These are phyloP conservation scores for Plebejus argus DNA, from an alignment of 2,888 invertebrate genomes.

Conservation along the genomic window DNA sequence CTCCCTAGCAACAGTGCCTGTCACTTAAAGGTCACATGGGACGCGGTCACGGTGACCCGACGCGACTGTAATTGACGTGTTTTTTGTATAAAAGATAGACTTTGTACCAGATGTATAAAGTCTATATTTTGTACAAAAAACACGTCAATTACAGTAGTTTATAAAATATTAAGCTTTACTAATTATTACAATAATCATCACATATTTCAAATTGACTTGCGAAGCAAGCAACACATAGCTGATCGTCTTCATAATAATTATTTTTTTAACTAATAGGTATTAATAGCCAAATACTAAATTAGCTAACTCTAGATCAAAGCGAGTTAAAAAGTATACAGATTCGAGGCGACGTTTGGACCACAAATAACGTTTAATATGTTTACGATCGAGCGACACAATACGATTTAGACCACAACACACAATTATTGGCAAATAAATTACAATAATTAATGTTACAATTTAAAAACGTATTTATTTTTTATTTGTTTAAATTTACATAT, in stretches of 20 bases:
- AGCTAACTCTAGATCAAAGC: not conserved
- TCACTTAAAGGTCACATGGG: not conserved
- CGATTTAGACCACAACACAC: not conserved
- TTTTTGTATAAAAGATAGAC: not conserved
- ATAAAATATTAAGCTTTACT: no score
- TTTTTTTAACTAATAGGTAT: no score
- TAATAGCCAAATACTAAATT: no score
- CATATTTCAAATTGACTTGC: no score
- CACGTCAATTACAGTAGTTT: no score
- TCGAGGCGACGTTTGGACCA: not conserved
- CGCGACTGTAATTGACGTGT: not conserved
- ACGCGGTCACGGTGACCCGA: not conserved
- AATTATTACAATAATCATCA: no score
- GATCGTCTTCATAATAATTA: no score
- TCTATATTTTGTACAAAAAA: no score
- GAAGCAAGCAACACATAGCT: no score
- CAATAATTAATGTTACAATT: conserved; percentile 27
- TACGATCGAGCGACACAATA: not conserved
- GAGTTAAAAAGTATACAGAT: not conserved
- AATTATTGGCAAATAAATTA: conserved; percentile 25
- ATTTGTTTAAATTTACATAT: conserved; percentile 24
- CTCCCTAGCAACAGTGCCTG: not conserved
- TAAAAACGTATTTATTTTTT: conserved; percentile 23
- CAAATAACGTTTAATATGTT: conserved; percentile 11
- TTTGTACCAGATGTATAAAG: no score